Evolutionary conservation across 2,888 invertebrate species (phyloP), one percentile per base, ranked within the genome.

Genomic region (Strigamia transsilvanica): DNA sequence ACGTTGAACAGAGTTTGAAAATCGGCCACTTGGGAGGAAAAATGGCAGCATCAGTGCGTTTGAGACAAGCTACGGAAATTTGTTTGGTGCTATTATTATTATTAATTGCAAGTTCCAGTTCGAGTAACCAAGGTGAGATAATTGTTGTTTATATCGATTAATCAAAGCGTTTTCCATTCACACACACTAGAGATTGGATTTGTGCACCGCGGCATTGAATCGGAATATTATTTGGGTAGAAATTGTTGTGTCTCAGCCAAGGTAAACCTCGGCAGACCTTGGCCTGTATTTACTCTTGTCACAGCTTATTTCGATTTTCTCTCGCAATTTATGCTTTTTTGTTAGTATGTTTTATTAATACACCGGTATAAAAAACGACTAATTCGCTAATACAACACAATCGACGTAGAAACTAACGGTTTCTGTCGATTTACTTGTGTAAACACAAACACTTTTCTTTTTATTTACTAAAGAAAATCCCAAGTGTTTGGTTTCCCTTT

Each of bases 31-130:
- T 73, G 73, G 73, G 73, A 73, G 73, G 73, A 73, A 73, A 73
- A 73, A 73, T 73, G 73, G 73, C 73, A 73, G 73, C 73, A 73
- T 27, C 73, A 73, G 73, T 73, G 73, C 73, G 73, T 73, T 73
- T 73, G 73, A 73, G 73, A 73, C 27, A 1, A 73, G 73, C 73
- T 73, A 32, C 73, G 32, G 73, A 73, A 32, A 73, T 73, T 73
- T 73, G 73, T 73, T 73, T 73, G 73, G 73, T 73, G 73, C 73
- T 73, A 73, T 73, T 73, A 15, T 73, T 66, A 23, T 66, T 73
- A 32, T 73, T 73, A 73, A 73, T 15, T 32, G 27, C 13, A 73
- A 73, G 61, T 61, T 61, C 73, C 73, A 73, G 27, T 73, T 73
- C 73, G 12, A 73, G 73, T 27, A 73, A 32, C 12, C 27, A 32